Evolutionary conservation across 2,113 vertebrate genomes (phyloP).

Genomic region (Cinclus cinclus): DNA sequence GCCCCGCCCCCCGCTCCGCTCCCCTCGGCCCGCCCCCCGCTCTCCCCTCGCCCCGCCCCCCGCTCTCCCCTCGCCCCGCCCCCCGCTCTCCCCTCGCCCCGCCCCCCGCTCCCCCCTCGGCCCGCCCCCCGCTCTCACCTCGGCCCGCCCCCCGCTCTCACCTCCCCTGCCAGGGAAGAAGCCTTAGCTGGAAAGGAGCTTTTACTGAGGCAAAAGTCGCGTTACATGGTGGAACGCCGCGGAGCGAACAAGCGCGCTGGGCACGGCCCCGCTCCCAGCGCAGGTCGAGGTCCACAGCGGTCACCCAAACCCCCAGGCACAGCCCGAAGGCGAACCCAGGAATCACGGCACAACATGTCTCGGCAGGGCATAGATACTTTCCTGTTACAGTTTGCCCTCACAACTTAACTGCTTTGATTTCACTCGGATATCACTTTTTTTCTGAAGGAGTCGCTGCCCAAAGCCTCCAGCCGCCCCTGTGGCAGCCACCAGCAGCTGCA

Average conservation of each 20-base stretch:
- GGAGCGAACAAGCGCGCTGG: not conserved
- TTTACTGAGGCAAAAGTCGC: slow-evolving; percentile 64
- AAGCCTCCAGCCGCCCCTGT: not conserved
- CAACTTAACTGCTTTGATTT: fast-evolving
- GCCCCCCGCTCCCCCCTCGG: not conserved
- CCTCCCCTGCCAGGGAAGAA: not conserved
- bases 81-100: too few species aligned
- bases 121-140: not conserved
- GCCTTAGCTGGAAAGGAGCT: not conserved
- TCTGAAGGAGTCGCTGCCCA: not conserved
- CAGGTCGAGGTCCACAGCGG: not conserved
- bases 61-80: too few species aligned
- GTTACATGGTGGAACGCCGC: not conserved
- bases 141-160: not conserved
- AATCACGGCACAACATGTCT: not conserved
- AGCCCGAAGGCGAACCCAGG: not conserved
- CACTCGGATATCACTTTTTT: not conserved
- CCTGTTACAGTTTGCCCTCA: not conserved
- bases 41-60: too few species aligned
- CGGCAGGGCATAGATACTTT: not conserved
- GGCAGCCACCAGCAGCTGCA: fast-evolving
- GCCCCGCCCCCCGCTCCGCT: not conserved
- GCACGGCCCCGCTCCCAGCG: not conserved
- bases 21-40: not conserved
- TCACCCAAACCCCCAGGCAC: not conserved